Percentiles rank a stretch among this genome's conserved stretches.
phyloP scores from a whole-genome alignment of 2,797 vertebrate species.

The Sciaenops ocellatus region DNA sequence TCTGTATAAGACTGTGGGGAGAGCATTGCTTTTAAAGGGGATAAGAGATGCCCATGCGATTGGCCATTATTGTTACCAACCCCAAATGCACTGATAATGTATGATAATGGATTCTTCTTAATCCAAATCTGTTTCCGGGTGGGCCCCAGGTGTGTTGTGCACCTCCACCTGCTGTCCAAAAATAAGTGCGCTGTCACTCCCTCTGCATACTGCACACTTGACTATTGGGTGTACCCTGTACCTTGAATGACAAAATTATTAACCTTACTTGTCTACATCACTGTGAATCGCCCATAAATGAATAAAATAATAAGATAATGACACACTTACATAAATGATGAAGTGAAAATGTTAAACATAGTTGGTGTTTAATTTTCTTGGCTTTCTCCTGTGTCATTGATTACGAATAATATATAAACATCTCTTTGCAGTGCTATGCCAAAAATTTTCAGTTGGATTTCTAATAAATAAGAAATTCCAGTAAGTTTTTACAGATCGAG shows the following conservation, averaged over 20 bases:
- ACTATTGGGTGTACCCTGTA: conserved; percentile 8
- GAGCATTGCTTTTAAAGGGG: conserved; percentile 74
- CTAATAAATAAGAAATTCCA: conserved; percentile 27
- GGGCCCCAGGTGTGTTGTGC: conserved; percentile 54
- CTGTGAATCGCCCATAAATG: conserved; percentile 3
- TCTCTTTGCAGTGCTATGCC: conserved; percentile 26
- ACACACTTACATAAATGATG: conserved; percentile 13
- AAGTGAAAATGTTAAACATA: background rate
- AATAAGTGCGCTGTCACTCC: conserved; percentile 45
- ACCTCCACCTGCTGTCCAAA: conserved; percentile 60
- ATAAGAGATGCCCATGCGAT: conserved; percentile 76
- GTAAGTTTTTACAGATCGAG: conserved; percentile 4
- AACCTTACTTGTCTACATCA: background rate
- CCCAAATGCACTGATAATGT: conserved; percentile 73
- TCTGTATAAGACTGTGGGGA: conserved; percentile 62
- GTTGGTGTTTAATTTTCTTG: background rate
- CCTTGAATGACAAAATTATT: conserved; percentile 8
- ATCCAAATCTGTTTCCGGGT: conserved; percentile 65
- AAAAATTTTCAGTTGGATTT: conserved; percentile 30
- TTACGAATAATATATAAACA: conserved; percentile 28
- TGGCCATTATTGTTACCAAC: conserved; percentile 61
- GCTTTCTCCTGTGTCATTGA: conserved; percentile 5
- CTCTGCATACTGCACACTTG: conserved; percentile 17
- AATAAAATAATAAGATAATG: conserved; percentile 1
- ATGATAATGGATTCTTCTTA: conserved; percentile 77